Evolutionary conservation across 35 echinoderm and acorn worm species (phyloP).

Genomic region (Nesometra sesokonis): DNA sequence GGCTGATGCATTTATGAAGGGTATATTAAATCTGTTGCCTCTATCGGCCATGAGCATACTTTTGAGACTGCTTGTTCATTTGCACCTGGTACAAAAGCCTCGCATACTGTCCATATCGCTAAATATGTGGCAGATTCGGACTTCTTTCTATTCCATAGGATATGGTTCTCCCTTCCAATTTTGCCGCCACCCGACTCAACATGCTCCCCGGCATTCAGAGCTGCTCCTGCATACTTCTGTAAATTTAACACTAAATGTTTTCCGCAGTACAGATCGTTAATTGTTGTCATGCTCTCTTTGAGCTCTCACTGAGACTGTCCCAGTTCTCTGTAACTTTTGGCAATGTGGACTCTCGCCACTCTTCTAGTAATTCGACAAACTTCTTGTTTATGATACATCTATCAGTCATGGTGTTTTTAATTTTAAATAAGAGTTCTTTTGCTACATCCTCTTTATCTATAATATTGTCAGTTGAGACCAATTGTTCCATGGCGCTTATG

Average conservation of each 20-base stretch:
- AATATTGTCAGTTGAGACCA: too few relatives aligned
- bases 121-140: conserved; percentile 28
- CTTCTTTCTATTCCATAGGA: conserved; percentile 32
- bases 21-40: conserved; percentile 55
- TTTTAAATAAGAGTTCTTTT: not conserved
- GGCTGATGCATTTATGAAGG: conserved; percentile 35
- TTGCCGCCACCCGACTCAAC: conserved; percentile 28
- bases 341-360: conserved; percentile 18
- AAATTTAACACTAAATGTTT: too few relatives aligned
- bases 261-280: conserved; percentile 62
- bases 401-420: conserved; percentile 45
- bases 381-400: conserved; percentile 48
- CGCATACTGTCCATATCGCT: conserved; percentile 33
- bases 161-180: conserved; percentile 21
- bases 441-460: conserved; percentile 5
- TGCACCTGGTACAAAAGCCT: conserved; percentile 46
- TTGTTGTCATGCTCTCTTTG: conserved; percentile 29
- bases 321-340: conserved; percentile 28
- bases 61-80: conserved; percentile 32
- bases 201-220: conserved; percentile 38
- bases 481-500: not conserved
- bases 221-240: conserved; percentile 67
- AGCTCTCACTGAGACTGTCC: conserved; percentile 20
- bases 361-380: conserved; percentile 20
- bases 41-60: conserved; percentile 31